Evolutionary conservation across 1,140 invertebrate species (phyloP), one percentile per base, ranked within the genome.

Genomic region (Xylocopa sonorina): DNA sequence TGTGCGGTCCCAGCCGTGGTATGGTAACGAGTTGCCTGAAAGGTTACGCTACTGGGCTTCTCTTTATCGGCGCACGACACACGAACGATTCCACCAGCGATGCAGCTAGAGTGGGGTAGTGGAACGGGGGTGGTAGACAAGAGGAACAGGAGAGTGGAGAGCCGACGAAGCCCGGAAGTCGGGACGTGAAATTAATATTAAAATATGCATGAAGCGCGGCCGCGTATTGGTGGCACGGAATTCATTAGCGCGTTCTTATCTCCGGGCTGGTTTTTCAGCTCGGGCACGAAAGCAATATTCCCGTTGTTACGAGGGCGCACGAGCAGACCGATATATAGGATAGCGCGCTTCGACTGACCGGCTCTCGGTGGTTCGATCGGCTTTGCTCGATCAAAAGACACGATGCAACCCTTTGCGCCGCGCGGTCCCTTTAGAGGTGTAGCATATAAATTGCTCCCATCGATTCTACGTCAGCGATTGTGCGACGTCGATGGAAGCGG

Each of bases 191-290:
- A 78, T 78, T 78, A 78, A 78, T 78, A 78, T 78, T 78, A 78
- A 69, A 78, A 77, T 77, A 77, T 77, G 75, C 75, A 57, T 68
- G 75, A 58, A 57, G 48, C 66, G 68, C 46, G 43, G 51, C 16
- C 43, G 41, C 50, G 66, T 69, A 69, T 69, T 41, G 67, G 5
- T n/a, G 55, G 9, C 55, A 71, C 55, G 24, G 67, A 78, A 78
- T 78, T 71, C 55, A 71, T 78, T 71, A 78, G 34, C 75, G 75
- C 55, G 75, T 78, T 78, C 75, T 78, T 78, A 78, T 71, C 67
- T 60, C 55, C n/a, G 14, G 32, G 7, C 32, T 1, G 38, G 34
- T 55, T 41, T 43, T 18, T 38, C 24, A 29, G 38, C 7, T 14
- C n/a, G 4, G n/a, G 29, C 16, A 43, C 50, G 64, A 53, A 77